These are phyloP conservation scores for Amiota minor DNA, from an alignment of 2,888 invertebrate genomes.

Conservation along the genomic window DNA sequence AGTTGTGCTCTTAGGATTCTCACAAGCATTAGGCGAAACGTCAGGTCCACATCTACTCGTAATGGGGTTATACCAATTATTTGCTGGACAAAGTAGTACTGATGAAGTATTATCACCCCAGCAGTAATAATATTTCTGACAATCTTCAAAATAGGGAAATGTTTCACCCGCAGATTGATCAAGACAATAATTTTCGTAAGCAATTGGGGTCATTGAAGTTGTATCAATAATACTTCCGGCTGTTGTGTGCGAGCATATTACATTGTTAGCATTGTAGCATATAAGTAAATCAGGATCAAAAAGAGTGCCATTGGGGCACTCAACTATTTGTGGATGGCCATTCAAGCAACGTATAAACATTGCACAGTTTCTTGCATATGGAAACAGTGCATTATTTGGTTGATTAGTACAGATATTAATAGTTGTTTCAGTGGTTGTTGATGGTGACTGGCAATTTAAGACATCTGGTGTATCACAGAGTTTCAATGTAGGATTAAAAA, in stretches of 20 bases:
- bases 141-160: constrained; percentile 39
- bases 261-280: constrained; percentile 54
- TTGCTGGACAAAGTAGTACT: constrained; percentile 46
- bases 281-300: constrained; percentile 55
- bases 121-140: constrained; percentile 53
- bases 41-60: constrained; percentile 53
- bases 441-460: background rate
- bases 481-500: background rate
- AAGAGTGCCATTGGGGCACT: constrained; percentile 49
- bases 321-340: constrained; percentile 39
- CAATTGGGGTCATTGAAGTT: constrained; percentile 12
- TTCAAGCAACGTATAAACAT: constrained; percentile 55
- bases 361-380: constrained; percentile 57
- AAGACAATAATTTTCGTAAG: background rate
- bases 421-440: constrained; percentile 37
- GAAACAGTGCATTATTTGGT: constrained; percentile 45
- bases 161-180: constrained; percentile 27
- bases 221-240: constrained; percentile 36
- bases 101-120: constrained; percentile 46
- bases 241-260: constrained; percentile 49
- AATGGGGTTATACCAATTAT: constrained; percentile 56
- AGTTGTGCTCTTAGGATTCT: constrained; percentile 31
- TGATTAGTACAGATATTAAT: constrained; percentile 41
- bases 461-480: background rate
- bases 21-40: constrained; percentile 53